Percentiles rank a stretch among this genome's conserved stretches.
phyloP scores from a whole-genome alignment of 2,113 vertebrate genomes.

The Stictonetta naevosa region DNA sequence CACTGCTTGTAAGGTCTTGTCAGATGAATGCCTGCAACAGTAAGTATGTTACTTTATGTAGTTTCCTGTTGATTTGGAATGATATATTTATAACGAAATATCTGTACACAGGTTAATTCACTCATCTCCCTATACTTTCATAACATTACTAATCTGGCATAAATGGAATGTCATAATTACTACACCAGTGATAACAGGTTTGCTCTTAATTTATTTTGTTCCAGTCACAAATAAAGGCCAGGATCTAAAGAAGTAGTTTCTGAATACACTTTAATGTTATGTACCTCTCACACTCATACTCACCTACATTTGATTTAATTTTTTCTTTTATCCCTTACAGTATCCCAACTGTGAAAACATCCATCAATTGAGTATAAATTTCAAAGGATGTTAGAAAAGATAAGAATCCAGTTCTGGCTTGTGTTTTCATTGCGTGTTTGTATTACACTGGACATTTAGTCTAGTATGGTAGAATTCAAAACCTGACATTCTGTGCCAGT shows the following conservation, averaged over 20 bases:
- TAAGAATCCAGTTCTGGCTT: neutral
- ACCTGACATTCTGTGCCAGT: neutral
- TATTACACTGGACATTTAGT: neutral
- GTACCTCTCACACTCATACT: neutral
- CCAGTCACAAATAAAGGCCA: neutral
- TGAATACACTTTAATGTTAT: neutral
- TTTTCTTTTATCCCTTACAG: neutral
- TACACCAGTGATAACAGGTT: neutral
- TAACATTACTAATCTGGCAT: neutral
- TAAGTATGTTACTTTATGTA: conserved; percentile 75
- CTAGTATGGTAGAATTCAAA: conserved; percentile 41
- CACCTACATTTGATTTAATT: neutral
- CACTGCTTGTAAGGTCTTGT: conserved; percentile 82
- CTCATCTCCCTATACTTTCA: neutral
- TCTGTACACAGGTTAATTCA: neutral
- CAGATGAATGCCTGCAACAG: conserved; percentile 83
- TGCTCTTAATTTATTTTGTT: neutral
- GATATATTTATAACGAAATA: neutral
- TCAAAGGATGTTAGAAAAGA: neutral
- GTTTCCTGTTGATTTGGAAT: neutral
- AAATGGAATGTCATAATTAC: neutral
- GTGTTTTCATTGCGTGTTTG: neutral
- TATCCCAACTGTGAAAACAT: neutral
- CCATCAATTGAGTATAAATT: neutral
- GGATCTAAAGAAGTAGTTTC: neutral